phyloP scores from a whole-genome alignment of 1,140 invertebrate species.

The Trachymyrmex septentrionalis region DNA sequence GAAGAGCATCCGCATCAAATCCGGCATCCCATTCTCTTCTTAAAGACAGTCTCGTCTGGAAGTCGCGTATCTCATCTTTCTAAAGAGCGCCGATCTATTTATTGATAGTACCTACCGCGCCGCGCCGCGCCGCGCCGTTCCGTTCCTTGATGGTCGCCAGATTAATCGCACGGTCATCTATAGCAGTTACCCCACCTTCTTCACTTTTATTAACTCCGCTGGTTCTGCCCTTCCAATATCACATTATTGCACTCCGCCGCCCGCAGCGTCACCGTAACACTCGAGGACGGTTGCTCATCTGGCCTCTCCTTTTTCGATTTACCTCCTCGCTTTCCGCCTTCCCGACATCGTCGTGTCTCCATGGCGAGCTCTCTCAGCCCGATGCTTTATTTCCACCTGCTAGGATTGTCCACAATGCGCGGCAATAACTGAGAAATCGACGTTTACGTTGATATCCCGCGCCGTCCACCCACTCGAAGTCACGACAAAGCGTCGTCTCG shows the following conservation, averaged over 20 bases:
- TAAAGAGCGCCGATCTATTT: slow-evolving; percentile 70
- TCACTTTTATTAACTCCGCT: slow-evolving; percentile 70
- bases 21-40: slow-evolving; percentile 19
- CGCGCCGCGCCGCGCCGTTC: background rate
- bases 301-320: slow-evolving; percentile 71
- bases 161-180: slow-evolving; percentile 64
- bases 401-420: slow-evolving; percentile 73
- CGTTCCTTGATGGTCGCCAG: slow-evolving; percentile 14
- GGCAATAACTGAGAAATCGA: slow-evolving; percentile 77
- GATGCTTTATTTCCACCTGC: slow-evolving; percentile 76
- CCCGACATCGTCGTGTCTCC: slow-evolving; percentile 19
- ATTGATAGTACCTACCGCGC: slow-evolving; percentile 48
- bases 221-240: slow-evolving; percentile 71
- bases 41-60: background rate
- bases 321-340: slow-evolving; percentile 63
- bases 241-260: slow-evolving; percentile 76
- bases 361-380: slow-evolving; percentile 18
- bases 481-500: slow-evolving; percentile 64
- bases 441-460: slow-evolving; percentile 73
- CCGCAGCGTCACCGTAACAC: slow-evolving; percentile 71
- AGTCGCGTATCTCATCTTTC: slow-evolving; percentile 66
- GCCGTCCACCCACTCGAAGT: slow-evolving; percentile 43
- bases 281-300: slow-evolving; percentile 70
- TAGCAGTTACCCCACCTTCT: slow-evolving; percentile 35
- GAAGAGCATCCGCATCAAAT: slow-evolving; percentile 42